Base-by-base conservation (phyloP, 2,888 invertebrate genomes). In the Capitulum mitella region DNA sequence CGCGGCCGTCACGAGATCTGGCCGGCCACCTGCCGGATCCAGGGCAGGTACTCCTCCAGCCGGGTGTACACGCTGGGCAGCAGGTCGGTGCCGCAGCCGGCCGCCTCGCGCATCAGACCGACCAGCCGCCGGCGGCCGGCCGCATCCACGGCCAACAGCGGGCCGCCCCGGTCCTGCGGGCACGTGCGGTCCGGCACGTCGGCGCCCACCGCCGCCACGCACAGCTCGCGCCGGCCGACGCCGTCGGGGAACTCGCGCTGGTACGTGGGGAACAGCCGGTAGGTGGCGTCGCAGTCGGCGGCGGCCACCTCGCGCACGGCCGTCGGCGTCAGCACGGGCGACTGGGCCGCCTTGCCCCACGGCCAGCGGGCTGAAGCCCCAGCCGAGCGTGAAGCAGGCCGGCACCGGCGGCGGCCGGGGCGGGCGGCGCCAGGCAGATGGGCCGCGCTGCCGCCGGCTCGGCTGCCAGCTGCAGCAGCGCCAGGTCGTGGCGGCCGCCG, bases 241-340 rank as follows among this genome's bases (percentile, higher is more conserved):
- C 70, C 70, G 37, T 10, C 26, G 0, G 70, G 70, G 26, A 70
- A 70, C 70, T 70, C 70, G 22, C 70, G 70, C 22, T 22, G 1
- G 70, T 70, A 70, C 8, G 70, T 70, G 40, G 70, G 70, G 37
- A 70, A 37, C 1, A 37, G 37, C 26, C 40, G 70, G 70, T 37
- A 70, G 40, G 37, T n/a, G 70, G 70, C 70, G 70, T 70, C 70
- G 12, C 70, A 70, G 70, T 70, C 70, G 40, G 40, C 37, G 40
- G 37, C 19, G 40, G 10, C 1, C 19, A 70, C 70, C 26, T 37
- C 37, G 22, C 40, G 40, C 37, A 40, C 26, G 26, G 37, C 3
- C 10, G 70, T 40, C 8, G 26, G 22, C 26, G n/a, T 19, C 10
- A 70, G 70, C 26, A 22, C 22, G 26, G 40, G 10, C 26, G 58